Conservation (phyloP, 2,888 invertebrate species). For the Acleris literana region DNA sequence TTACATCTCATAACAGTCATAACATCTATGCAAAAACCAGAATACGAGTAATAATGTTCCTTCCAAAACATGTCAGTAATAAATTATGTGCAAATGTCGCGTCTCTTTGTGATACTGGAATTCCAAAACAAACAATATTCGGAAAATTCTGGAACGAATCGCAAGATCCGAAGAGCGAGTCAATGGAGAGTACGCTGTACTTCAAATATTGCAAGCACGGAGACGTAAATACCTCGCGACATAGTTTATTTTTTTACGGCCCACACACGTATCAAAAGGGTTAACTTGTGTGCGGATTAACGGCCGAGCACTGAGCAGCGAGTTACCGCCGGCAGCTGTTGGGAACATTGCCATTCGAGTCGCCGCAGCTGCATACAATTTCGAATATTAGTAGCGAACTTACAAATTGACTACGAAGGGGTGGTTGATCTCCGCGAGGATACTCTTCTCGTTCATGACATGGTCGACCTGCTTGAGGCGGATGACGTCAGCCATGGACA, state of each 20-base stretch:
- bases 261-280: constrained; percentile 17
- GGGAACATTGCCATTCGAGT: constrained; percentile 14
- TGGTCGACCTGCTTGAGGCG: constrained; percentile 98
- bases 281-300: constrained; percentile 8
- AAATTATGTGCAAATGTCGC: too few species aligned
- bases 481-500: constrained; percentile 96
- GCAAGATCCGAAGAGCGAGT: too few species aligned
- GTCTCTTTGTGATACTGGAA: neutral
- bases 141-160: too few species aligned
- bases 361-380: constrained; percentile 17
- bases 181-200: neutral
- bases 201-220: constrained; percentile 6
- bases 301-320: neutral
- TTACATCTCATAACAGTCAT: too few species aligned
- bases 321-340: constrained; percentile 15
- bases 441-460: constrained; percentile 98
- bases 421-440: constrained; percentile 94
- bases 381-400: constrained; percentile 47
- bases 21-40: too few species aligned
- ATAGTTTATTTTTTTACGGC: constrained; percentile 30
- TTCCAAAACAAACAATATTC: neutral
- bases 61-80: too few species aligned
- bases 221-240: constrained; percentile 23
- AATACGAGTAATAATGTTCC: too few species aligned
- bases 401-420: constrained; percentile 95